Percentiles rank a stretch among this genome's conserved stretches.
phyloP scores from a whole-genome alignment of 2,797 vertebrate species.

The Oreonectes daqikongensis region DNA sequence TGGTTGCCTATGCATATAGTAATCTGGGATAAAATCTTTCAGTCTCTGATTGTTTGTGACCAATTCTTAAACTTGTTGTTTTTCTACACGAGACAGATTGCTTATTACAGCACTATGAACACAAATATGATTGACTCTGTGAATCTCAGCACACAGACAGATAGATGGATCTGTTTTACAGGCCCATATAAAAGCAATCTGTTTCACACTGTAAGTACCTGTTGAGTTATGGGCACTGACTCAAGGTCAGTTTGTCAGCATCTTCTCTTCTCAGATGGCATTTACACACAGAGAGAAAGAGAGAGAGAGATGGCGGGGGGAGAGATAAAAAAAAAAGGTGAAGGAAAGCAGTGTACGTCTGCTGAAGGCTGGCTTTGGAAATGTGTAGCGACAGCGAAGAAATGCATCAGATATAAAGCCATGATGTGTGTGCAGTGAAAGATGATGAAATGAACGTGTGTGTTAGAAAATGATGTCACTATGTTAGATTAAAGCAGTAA shows the following conservation, averaged over 20 bases:
- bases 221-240: slow-evolving; percentile 46
- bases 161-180: slow-evolving; percentile 50
- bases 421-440: slow-evolving; percentile 69
- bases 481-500: slow-evolving; percentile 88
- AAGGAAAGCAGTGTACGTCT: slow-evolving; percentile 72
- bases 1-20: too few species aligned
- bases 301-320: neutral
- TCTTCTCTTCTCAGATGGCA: slow-evolving; percentile 58
- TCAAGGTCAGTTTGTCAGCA: slow-evolving; percentile 51
- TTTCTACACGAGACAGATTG: neutral
- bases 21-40: neutral
- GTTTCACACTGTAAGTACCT: slow-evolving; percentile 51
- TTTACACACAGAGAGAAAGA: slow-evolving; percentile 47
- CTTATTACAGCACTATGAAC: neutral
- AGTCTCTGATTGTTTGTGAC: neutral
- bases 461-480: slow-evolving; percentile 68
- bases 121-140: slow-evolving; percentile 35
- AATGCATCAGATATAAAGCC: neutral
- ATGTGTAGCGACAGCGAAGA: slow-evolving; percentile 26
- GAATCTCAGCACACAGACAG: slow-evolving; percentile 22
- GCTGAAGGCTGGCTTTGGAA: slow-evolving; percentile 58
- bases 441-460: slow-evolving; percentile 2
- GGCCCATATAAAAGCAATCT: slow-evolving; percentile 40
- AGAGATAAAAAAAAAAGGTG: slow-evolving; percentile 20
- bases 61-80: neutral